These are phyloP conservation scores for Orius insidiosus DNA, from an alignment of 1,140 invertebrate species.

Conservation along the genomic window DNA sequence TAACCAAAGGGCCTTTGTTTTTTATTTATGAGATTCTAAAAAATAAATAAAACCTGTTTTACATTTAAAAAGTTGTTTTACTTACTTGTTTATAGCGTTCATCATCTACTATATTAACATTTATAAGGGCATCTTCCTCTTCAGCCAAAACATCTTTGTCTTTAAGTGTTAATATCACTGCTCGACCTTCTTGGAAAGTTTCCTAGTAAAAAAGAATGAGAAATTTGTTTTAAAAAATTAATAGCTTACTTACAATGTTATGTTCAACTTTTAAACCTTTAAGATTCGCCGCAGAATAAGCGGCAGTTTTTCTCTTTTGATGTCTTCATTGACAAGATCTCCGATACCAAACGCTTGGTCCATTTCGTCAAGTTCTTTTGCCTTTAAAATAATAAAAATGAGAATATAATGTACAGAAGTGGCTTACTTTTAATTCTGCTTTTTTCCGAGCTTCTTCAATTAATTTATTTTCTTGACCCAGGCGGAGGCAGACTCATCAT, in stretches of 20 bases:
- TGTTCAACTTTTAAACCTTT: conserved; percentile 80
- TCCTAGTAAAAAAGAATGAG: conserved; percentile 27
- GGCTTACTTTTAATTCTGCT: conserved; percentile 63
- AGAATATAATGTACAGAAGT: conserved; percentile 2
- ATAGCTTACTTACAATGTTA: conserved; percentile 37
- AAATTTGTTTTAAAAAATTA: neutral
- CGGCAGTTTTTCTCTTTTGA: conserved; percentile 36
- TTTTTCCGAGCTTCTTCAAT: conserved; percentile 64
- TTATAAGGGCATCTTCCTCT: conserved; percentile 74
- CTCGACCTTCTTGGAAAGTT: conserved; percentile 64
- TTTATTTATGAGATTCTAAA: conserved; percentile 63
- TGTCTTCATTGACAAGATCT: conserved; percentile 64
- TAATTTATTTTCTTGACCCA: conserved; percentile 75
- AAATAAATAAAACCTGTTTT: conserved; percentile 5
- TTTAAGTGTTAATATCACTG: conserved; percentile 81
- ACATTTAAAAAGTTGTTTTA: conserved; percentile 4
- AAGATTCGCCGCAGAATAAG: conserved; percentile 52
- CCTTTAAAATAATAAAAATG: conserved; percentile 32
- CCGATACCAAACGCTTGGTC: conserved; percentile 87
- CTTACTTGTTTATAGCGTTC: conserved; percentile 69
- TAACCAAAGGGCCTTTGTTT: conserved; percentile 61
- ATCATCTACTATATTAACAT: conserved; percentile 89
- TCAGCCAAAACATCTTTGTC: conserved; percentile 81
- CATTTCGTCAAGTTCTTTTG: conserved; percentile 83
- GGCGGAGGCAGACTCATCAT: conserved; percentile 41